Conservation (phyloP, 2,797 vertebrate genomes). For the Sternotherus odoratus region DNA sequence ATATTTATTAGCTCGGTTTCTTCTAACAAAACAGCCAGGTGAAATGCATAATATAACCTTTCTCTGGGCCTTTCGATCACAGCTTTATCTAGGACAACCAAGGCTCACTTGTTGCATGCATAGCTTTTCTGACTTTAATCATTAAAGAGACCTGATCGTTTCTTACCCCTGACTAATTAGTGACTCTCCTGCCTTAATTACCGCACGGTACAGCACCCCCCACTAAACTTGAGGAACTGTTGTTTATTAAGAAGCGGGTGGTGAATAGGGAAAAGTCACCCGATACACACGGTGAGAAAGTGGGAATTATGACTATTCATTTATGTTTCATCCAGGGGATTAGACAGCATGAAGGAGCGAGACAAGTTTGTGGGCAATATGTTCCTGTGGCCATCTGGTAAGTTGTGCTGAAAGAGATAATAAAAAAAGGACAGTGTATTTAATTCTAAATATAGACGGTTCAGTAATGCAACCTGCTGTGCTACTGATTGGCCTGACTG, state of each 20-base stretch:
- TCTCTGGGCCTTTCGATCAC: neutral
- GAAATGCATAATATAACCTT: neutral
- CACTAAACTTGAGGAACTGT: neutral
- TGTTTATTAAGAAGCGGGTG: neutral
- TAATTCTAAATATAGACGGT: neutral
- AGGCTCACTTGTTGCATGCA: neutral
- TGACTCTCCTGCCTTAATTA: neutral
- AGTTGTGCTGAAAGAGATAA: slow-evolving; percentile 24
- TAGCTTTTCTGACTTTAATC: neutral
- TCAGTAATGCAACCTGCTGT: neutral
- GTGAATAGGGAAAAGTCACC: neutral
- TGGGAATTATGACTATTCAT: slow-evolving; percentile 43
- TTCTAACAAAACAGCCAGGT: neutral
- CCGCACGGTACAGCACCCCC: neutral
- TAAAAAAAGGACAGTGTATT: neutral
- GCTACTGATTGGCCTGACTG: neutral
- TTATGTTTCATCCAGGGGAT: slow-evolving; percentile 69
- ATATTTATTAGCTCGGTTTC: neutral
- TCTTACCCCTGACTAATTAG: neutral
- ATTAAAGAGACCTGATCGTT: neutral
- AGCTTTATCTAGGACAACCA: neutral
- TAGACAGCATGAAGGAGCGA: slow-evolving; percentile 48
- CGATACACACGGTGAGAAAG: neutral
- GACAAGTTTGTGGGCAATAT: neutral
- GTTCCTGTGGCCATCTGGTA: slow-evolving; percentile 68